Evolutionary conservation across 2,797 vertebrate genomes (phyloP).

Genomic region (Chaenodraco wilsoni): DNA sequence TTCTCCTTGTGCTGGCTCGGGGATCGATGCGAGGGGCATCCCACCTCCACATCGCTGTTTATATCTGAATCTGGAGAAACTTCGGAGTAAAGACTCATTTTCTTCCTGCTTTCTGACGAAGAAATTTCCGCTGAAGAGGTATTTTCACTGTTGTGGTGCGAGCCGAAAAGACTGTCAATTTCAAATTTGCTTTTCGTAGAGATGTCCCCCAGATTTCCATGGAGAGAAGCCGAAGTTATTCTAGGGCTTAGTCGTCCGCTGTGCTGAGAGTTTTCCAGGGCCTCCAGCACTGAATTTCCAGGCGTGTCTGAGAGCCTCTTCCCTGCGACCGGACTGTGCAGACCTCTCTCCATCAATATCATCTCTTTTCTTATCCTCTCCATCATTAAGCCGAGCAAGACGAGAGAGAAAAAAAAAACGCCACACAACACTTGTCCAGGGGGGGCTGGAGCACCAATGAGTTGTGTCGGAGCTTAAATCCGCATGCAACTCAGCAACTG

Average conservation of each 20-base stretch:
- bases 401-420: constrained; percentile 38
- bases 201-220: constrained; percentile 92
- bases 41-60: constrained; percentile 99
- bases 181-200: constrained; percentile 97
- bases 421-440: constrained; percentile 84
- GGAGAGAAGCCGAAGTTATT: constrained; percentile 94
- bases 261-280: constrained; percentile 99
- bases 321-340: constrained; percentile 95
- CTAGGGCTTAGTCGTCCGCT: constrained; percentile 95
- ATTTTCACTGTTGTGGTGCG: constrained; percentile 89
- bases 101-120: constrained; percentile 93
- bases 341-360: constrained; percentile 99
- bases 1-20: constrained; percentile 97
- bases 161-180: constrained; percentile 96
- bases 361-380: constrained; percentile 99
- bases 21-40: constrained; percentile 94
- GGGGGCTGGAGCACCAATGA: constrained; percentile 88
- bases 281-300: constrained; percentile 96
- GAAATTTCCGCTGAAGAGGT: constrained; percentile 90
- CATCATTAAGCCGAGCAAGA: constrained; percentile 92
- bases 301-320: constrained; percentile 95
- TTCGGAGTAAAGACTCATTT: constrained; percentile 94
- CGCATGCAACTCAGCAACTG: constrained; percentile 91
- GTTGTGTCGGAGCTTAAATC: constrained; percentile 92
- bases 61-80: constrained; percentile 96